Conservation (phyloP, 2,888 invertebrate species). For the Doris montereyensis region DNA sequence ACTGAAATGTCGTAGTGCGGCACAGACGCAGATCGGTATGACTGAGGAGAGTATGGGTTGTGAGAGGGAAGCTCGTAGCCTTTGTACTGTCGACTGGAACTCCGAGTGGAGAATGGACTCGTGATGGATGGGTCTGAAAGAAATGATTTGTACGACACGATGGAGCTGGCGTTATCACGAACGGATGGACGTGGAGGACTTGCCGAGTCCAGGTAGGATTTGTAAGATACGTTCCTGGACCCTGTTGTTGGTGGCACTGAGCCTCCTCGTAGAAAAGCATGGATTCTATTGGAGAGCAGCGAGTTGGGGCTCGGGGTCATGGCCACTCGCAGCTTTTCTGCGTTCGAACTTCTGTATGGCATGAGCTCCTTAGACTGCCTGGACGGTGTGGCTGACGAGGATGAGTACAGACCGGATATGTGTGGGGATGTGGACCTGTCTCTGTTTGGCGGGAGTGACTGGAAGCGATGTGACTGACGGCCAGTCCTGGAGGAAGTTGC, state of each 20-base stretch:
- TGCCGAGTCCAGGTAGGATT: constrained; percentile 2
- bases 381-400: neutral
- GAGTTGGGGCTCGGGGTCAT: constrained; percentile 31
- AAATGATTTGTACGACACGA: constrained; percentile 16
- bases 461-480: constrained; percentile 35
- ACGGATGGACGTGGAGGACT: neutral
- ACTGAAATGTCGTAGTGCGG: neutral
- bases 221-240: constrained; percentile 24
- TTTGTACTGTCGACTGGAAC: neutral
- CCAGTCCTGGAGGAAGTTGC: constrained; percentile 20
- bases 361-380: constrained; percentile 24
- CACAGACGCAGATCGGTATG: neutral
- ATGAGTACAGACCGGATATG: too few relatives aligned
- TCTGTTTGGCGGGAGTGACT: constrained; percentile 28
- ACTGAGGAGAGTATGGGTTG: neutral
- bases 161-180: neutral
- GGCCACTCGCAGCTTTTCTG: constrained; percentile 13
- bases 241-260: constrained; percentile 22
- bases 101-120: constrained; percentile 17
- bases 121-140: constrained; percentile 24
- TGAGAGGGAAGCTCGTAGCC: neutral
- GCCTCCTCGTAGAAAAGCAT: constrained; percentile 31
- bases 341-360: constrained; percentile 11
- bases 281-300: constrained; percentile 31
- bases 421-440: neutral